phyloP scores from a whole-genome alignment of 2,113 vertebrate genomes.

The Dascyllus trimaculatus region DNA sequence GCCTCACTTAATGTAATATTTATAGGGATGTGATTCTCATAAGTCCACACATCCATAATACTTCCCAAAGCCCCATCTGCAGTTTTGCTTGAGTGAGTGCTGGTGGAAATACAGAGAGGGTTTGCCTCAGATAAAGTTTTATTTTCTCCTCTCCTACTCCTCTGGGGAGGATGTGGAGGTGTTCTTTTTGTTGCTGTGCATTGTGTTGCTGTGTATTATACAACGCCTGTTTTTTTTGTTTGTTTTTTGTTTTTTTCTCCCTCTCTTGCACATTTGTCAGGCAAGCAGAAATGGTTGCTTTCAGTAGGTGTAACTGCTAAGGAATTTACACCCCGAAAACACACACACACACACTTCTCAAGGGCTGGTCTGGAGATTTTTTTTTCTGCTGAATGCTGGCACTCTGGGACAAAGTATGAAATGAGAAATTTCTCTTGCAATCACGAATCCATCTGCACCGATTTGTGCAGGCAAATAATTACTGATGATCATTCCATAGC shows the following conservation, averaged over 20 bases:
- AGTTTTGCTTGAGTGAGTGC: conserved; percentile 21
- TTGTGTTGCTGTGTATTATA: conserved; percentile 34
- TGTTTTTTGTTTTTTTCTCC: background rate
- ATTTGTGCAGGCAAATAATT: background rate
- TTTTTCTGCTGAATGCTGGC: background rate
- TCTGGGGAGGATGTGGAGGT: conserved; percentile 35
- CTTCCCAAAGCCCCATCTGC: background rate
- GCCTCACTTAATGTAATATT: conserved; percentile 8
- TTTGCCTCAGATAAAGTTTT: conserved; percentile 22
- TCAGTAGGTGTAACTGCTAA: conserved; percentile 36
- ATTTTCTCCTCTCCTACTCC: conserved; percentile 20
- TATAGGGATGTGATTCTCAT: background rate
- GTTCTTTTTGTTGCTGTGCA: conserved; percentile 38
- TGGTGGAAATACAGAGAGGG: conserved; percentile 28
- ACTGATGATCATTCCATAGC: background rate
- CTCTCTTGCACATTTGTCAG: conserved; percentile 55
- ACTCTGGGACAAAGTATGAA: background rate
- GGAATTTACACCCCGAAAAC: conserved; percentile 27
- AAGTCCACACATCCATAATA: background rate
- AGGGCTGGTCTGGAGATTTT: conserved; percentile 2
- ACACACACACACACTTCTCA: conserved; percentile 6
- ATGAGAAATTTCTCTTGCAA: conserved; percentile 3
- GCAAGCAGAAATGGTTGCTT: conserved; percentile 49
- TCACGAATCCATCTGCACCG: background rate
- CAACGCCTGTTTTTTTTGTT: conserved; percentile 9